Evolutionary conservation across 1,140 invertebrate genomes (phyloP).

Genomic region (Aphidius ervi): DNA sequence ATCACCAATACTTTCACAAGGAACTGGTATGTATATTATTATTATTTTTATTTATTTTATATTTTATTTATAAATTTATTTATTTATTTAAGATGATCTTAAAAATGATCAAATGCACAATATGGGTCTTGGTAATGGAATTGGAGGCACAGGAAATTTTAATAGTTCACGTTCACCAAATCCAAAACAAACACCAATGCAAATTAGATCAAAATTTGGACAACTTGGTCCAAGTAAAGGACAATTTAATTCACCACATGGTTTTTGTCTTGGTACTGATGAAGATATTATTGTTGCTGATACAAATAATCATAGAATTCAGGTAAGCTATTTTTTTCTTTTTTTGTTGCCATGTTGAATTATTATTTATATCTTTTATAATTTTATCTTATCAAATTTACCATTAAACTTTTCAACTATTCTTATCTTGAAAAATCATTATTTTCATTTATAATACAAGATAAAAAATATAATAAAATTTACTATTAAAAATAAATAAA

Average conservation of each 20-base stretch:
- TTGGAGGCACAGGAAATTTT: constrained; percentile 54
- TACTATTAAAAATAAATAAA: too few relatives aligned
- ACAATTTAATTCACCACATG: constrained; percentile 95
- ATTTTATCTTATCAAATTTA: not conserved
- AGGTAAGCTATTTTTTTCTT: constrained; percentile 55
- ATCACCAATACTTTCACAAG: constrained; percentile 59
- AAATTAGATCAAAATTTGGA: constrained; percentile 89
- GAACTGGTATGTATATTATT: constrained; percentile 34
- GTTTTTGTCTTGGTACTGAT: constrained; percentile 90
- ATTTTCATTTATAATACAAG: too few relatives aligned
- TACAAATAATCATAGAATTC: constrained; percentile 93
- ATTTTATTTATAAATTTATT: constrained; percentile 13
- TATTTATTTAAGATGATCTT: constrained; percentile 40
- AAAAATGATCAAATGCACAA: constrained; percentile 49
- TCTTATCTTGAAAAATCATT: too few relatives aligned
- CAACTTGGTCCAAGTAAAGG: constrained; percentile 84
- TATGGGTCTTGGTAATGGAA: constrained; percentile 43
- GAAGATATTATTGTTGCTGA: constrained; percentile 95
- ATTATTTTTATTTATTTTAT: constrained; percentile 2
- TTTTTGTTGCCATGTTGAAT: too few relatives aligned
- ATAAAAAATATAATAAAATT: too few relatives aligned
- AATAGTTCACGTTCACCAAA: constrained; percentile 58
- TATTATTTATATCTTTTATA: constrained; percentile 14
- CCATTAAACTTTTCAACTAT: too few relatives aligned
- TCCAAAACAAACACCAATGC: constrained; percentile 71